Base-by-base conservation (phyloP, 2,113 vertebrate species). In the Myiagra hebetior region DNA sequence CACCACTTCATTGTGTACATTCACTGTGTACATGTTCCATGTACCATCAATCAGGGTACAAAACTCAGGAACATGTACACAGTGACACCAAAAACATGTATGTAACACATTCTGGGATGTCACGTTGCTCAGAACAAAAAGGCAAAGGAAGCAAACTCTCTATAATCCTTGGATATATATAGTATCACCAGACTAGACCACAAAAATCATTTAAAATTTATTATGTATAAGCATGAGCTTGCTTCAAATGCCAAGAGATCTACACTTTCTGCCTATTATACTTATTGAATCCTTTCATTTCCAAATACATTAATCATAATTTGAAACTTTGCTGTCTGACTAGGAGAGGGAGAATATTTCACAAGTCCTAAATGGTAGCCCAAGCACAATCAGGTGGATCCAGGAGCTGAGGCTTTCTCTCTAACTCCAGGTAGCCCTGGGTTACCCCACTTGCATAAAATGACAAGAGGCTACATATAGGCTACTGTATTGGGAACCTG, bases 391-490 rank as follows among this genome's bases (percentile, higher is more conserved):
- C 9, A n/a, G 4, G 5, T 37, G 15, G 19, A 74, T 37, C 4
- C 22, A 50, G 31, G 31, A 84, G 2, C 4, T 95, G 62, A 8
- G 24, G 6, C 2, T 72, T 68, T 76, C 79, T 22, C 30, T 68
- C 8, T 47, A 65, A 68, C 2, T 15, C 31, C 4, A 3, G 9
- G 15, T 13, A 59, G 10, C 1, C 0, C 6, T 39, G 55, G 20
- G 28, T 60, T 60, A n/a, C 16, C 33, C 16, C 11, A 39, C 10
- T 46, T 67, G 60, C 10, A 28, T 67, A 49, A 70, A 81, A 37
- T 46, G 5, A 13, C 27, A 21, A 53, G 24, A 75, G 14, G 28
- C 33, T 76, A 31, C 15, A 35, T 19, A 31, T 3, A 53, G 15
- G 20, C 18, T 62, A n/a, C 31, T 37, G 4, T 74, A 35, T 9